Base-by-base conservation (phyloP, 2,113 vertebrate species). In the Anolis sagrei region DNA sequence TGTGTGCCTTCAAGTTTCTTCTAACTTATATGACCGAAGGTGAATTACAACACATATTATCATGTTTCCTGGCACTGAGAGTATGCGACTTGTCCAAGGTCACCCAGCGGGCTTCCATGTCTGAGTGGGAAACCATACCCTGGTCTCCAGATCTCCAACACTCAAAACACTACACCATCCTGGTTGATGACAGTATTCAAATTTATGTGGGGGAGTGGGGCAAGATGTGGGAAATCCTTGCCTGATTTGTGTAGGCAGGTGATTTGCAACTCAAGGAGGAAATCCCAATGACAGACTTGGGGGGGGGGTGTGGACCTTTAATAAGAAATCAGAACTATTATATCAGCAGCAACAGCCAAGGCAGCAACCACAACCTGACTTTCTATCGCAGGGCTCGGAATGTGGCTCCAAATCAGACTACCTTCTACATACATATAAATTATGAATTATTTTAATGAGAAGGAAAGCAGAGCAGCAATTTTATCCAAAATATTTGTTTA, bases 171-270 rank as follows among this genome's bases (percentile, higher is more conserved):
- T 4, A 44, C 39, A 44, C 39, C 5, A 5, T 5, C 3, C 39
- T 44, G 5, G 39, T 44, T 86, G 32, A 83, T 74, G 82, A 34
- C 68, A 49, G 74, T 48, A 81, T 89, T 79, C 36, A 80, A 36
- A 64, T 49, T 25, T 82, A 75, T 77, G 62, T 86, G 70, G 16
- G 0, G 8, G 27, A 78, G 49, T 44, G 54, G 18, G 54, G 54
- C 54, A 25, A 14, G 25, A 54, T 80, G 54, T 27, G 3, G 0
- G 0, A 64, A 36, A 49, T 49, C 64, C 79, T 89, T 80, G 80
- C 51, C 69, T 76, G 49, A 48, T 72, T 5, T 0, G 23, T 76
- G 44, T 4, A 10, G 7, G 0, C 0, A 0, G 0, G 48, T n/a
- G 23, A 83, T 89, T 88, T 1, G 1, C 70, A 81, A 27, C 1